Evolutionary conservation across 2,113 vertebrate genomes (phyloP), one percentile per base, ranked within the genome.

Genomic region (Phylloscopus trochilus): DNA sequence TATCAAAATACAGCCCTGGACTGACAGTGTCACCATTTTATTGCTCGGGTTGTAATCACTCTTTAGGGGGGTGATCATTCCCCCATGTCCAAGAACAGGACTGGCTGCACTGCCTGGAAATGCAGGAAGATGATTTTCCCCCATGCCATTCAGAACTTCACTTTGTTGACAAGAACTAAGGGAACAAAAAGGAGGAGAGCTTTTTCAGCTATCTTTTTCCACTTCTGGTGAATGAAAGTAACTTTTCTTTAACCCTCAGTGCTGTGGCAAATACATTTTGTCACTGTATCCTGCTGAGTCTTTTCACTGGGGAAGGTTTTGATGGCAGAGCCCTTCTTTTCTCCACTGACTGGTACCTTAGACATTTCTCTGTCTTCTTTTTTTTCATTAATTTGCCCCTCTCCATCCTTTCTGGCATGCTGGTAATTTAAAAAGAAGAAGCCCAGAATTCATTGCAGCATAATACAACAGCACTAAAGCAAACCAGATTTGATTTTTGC

Each of bases 91-190:
- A 78, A 86, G 68, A 81, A 14, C 16, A 16, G 80, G 43, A 43
- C 66, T 78, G 70, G 39, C 62, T 49, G 72, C 49, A 35, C 24
- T 18, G 33, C 64, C 23, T 92, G 68, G 74, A 90, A 94, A 83
- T 6, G 49, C 58, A 23, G 60, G 74, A 39, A 90, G 51, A 87
- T 52, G 83, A 92, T 92, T 90, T 81, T 5, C 67, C 76, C 59
- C 69, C 49, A 62, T 39, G 20, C 87, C 79, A 88, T 95, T 97
- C 87, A 94, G 81, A 95, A 81, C 78, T 95, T 92, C 60, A 73
- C 89, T 94, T 95, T 95, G 94, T 96, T 97, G 94, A 95, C 96
- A 97, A 97, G 79, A 83, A 66, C 89, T 55, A 89, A 94, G 55
- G 83, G 91, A 92, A 91, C 75, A 67, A 96, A 97, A 97, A 92